phyloP scores from a whole-genome alignment of 2,797 vertebrate species.

The Channa striata region DNA sequence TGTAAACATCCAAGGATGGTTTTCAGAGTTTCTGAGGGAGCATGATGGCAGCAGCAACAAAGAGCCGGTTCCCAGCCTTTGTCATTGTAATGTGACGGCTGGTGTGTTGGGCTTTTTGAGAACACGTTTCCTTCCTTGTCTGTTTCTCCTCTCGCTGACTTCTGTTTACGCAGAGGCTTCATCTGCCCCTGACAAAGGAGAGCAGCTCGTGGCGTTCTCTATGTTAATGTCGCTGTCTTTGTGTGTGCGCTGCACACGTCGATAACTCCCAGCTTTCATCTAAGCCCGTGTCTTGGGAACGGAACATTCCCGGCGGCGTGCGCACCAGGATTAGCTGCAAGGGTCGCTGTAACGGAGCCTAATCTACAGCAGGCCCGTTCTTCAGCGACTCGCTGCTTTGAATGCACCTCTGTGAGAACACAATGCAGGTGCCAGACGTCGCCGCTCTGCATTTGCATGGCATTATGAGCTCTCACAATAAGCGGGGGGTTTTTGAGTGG shows the following conservation, averaged over 20 bases:
- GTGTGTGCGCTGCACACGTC: conserved; percentile 56
- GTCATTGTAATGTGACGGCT: conserved; percentile 69
- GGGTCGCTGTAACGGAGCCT: conserved; percentile 78
- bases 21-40: conserved; percentile 64
- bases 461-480: conserved; percentile 64
- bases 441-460: conserved; percentile 50
- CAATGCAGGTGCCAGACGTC: conserved; percentile 59
- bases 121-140: conserved; percentile 60
- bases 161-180: conserved; percentile 77
- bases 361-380: conserved; percentile 73
- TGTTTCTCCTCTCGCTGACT: conserved; percentile 59
- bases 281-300: conserved; percentile 68
- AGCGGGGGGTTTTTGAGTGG: conserved; percentile 56
- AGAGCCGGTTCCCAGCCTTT: conserved; percentile 71
- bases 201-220: conserved; percentile 69
- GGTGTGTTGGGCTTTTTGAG: conserved; percentile 32
- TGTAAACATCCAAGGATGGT: conserved; percentile 68
- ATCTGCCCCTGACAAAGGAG: conserved; percentile 67
- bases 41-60: conserved; percentile 51
- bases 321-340: conserved; percentile 73
- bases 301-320: conserved; percentile 57
- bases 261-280: conserved; percentile 79
- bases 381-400: conserved; percentile 50
- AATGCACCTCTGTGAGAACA: conserved; percentile 50
- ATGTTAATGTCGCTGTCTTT: conserved; percentile 76